Evolutionary conservation across 2,888 invertebrate genomes (phyloP).

Genomic region (Pemphredon lugubris): DNA sequence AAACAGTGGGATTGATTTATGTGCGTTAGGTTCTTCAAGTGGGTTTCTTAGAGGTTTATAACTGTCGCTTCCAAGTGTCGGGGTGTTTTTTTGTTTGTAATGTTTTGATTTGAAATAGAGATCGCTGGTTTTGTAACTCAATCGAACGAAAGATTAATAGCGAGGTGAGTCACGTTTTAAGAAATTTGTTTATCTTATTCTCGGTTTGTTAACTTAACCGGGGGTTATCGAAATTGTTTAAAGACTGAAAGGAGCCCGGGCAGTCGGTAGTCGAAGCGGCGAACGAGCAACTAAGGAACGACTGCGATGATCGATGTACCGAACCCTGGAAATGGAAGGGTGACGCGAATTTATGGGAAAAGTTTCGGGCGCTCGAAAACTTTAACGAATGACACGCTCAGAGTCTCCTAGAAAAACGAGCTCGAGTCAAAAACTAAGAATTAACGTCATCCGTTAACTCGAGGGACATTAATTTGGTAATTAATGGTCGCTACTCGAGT

Average conservation of each 20-base stretch:
- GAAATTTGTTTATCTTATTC: too few species aligned
- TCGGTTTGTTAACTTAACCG: too few species aligned
- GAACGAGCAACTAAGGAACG: conserved; percentile 43
- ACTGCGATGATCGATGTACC: conserved; percentile 56
- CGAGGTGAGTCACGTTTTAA: too few species aligned
- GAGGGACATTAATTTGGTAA: conserved; percentile 8
- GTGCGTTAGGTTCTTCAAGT: too few species aligned
- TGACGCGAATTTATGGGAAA: conserved; percentile 58
- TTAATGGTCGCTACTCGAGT: too few species aligned
- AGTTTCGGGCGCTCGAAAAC: conserved; percentile 45
- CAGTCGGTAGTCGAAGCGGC: conserved; percentile 21
- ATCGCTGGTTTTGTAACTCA: too few species aligned
- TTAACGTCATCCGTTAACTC: conserved; percentile 29
- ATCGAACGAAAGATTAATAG: too few species aligned
- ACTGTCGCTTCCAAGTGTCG: too few species aligned
- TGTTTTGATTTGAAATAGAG: too few species aligned
- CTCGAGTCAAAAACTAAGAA: conserved; percentile 22
- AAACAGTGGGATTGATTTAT: too few species aligned
- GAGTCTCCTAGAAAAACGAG: conserved; percentile 18
- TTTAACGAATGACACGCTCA: conserved; percentile 36
- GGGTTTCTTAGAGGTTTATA: too few species aligned
- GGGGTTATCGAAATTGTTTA: conserved; percentile 32
- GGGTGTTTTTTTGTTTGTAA: too few species aligned
- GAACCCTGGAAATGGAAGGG: conserved; percentile 34
- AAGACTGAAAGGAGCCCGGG: conserved; percentile 27